Evolutionary conservation across 2,113 vertebrate species (phyloP).

Genomic region (Bos indicus): DNA sequence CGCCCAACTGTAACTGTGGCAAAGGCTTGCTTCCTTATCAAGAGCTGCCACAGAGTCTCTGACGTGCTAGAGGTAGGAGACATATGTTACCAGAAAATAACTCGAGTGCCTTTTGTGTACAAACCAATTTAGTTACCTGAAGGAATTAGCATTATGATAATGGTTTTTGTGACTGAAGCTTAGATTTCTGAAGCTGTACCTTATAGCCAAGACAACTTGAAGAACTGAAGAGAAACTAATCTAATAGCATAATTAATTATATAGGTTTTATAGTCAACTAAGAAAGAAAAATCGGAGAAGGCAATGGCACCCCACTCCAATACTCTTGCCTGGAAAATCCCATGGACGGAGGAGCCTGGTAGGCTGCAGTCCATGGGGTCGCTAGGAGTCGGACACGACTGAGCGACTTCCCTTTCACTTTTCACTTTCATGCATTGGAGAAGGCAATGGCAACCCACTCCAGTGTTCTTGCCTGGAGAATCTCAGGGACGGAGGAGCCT

Average conservation of each 20-base stretch:
- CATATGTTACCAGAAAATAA: background rate
- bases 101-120: background rate
- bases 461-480: no score
- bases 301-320: no score
- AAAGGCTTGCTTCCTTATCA: background rate
- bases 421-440: no score
- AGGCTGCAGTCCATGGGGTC: no score
- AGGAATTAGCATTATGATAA: background rate
- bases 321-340: no score
- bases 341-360: no score
- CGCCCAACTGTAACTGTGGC: background rate
- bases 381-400: no score
- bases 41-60: background rate
- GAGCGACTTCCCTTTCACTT: no score
- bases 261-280: background rate
- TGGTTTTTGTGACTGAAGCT: background rate
- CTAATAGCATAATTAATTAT: background rate
- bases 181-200: background rate
- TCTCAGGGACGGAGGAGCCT: no score
- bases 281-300: background rate
- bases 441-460: no score
- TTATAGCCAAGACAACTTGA: background rate
- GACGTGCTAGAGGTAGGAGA: background rate
- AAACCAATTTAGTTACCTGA: background rate
- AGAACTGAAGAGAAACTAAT: background rate